Evolutionary conservation across 1,140 invertebrate species (phyloP), one percentile per base, ranked within the genome.

Genomic region (Drosophila pachea): DNA sequence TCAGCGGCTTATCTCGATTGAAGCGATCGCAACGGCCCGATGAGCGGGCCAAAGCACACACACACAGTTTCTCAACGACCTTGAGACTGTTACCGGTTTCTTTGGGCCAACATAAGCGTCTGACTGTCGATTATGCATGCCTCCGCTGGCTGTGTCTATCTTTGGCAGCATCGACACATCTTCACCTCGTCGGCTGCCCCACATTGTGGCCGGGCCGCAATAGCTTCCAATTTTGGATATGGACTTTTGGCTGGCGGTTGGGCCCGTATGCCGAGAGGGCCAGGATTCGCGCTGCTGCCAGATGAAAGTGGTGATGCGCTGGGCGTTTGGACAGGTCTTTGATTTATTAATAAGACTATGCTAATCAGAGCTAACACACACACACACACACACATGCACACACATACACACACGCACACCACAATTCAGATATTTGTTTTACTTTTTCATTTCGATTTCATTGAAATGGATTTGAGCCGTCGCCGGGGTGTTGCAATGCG

Each of bases 21-120:
- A 62, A 63, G 59, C 50, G 59, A 63, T 65, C 78, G 78, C 78
- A 79, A 82, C 50, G 42, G 63, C 14, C 47, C 49, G 56, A 68
- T 50, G 32, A 65, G 49, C 48, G 36, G 35, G 42, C 63, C 53
- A 68, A 60, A 65, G 22, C 22, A 2, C 22, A 22, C 22, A 22
- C 22, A 22, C 22, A 68, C 43, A 68, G 64, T 76, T 71, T 74
- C 56, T 76, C 47, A 75, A 69, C 81, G 81, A 84, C 81, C 81
- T 84, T 84, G 81, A 84, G 70, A 84, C 74, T 61, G 42, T 86
- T 86, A 84, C 81, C 81, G 81, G 81, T 84, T 86, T 86, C 73
- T 68, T 84, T 56, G 12, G 59, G 68, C 63, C 58, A 71, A 52
- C 40, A 38, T 36, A 68, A 58, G 29, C 58, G 40, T 63, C 32